phyloP scores from a whole-genome alignment of 2,888 invertebrate genomes.

The Orthonychiurus folsomi region DNA sequence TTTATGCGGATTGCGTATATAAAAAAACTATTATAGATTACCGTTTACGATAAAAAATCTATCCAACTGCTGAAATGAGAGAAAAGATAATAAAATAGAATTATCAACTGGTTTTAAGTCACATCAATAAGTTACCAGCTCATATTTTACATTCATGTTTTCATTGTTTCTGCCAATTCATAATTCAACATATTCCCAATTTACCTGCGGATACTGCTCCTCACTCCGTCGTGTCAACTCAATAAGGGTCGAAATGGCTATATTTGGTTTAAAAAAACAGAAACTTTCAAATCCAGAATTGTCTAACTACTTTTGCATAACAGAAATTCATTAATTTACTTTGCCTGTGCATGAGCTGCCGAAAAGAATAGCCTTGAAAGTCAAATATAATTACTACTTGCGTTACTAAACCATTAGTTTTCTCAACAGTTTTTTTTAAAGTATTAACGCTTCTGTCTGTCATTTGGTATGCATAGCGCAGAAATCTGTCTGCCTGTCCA shows the following conservation, averaged over 20 bases:
- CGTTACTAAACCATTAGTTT: neutral
- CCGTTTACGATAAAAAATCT: constrained; percentile 9
- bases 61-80: too few relatives aligned
- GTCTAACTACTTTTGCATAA: too few relatives aligned
- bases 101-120: too few relatives aligned
- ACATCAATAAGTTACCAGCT: too few relatives aligned
- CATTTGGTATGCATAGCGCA: constrained; percentile 9
- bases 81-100: too few relatives aligned
- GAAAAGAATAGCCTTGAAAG: constrained; percentile 6
- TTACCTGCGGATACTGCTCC: constrained; percentile 8
- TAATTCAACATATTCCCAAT: too few relatives aligned
- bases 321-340: too few relatives aligned
- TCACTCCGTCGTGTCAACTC: constrained; percentile 11
- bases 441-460: neutral
- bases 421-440: neutral
- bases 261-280: neutral
- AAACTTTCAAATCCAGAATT: too few relatives aligned
- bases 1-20: neutral
- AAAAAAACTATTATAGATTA: too few relatives aligned
- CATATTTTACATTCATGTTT: too few relatives aligned
- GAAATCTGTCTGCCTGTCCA: neutral
- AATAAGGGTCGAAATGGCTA: constrained; percentile 4
- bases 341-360: constrained; percentile 7
- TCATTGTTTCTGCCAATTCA: too few relatives aligned
- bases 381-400: constrained; percentile 10